Conservation (phyloP, 1,140 invertebrate genomes). For the Zaprionus camerounensis region DNA sequence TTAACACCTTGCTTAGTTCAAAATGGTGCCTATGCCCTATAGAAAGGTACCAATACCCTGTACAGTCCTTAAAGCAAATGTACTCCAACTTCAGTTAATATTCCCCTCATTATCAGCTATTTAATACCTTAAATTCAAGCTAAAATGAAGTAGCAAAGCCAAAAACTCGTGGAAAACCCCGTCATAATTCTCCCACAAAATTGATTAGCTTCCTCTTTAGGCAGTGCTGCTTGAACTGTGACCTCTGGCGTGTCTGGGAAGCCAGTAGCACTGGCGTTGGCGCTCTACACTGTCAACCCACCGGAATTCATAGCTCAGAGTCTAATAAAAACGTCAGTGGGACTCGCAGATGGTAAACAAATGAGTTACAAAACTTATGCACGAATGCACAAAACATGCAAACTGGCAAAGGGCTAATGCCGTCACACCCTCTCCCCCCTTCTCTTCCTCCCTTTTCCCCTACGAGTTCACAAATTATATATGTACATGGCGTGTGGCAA, state of each 20-base stretch:
- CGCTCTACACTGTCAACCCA: conserved; percentile 3
- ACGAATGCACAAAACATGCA: conserved; percentile 79
- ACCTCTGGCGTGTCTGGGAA: neutral
- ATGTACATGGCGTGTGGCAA: conserved; percentile 55
- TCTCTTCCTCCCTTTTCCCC: too few relatives aligned
- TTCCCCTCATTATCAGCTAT: neutral
- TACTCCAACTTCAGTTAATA: too few relatives aligned
- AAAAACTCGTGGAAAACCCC: neutral
- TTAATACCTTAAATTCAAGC: neutral
- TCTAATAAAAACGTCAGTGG: conserved; percentile 69
- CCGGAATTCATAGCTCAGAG: conserved; percentile 36
- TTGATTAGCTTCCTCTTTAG: neutral
- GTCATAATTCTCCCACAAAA: neutral
- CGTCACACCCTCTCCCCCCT: too few relatives aligned
- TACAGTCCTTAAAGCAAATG: too few relatives aligned
- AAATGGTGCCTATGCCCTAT: too few relatives aligned
- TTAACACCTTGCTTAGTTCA: too few relatives aligned
- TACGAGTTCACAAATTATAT: conserved; percentile 52
- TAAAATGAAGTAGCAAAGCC: neutral
- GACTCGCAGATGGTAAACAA: conserved; percentile 57
- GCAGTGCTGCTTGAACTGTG: neutral
- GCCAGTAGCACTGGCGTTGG: neutral
- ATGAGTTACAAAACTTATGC: conserved; percentile 81
- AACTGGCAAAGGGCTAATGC: conserved; percentile 51
- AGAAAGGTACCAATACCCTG: too few relatives aligned